Evolutionary conservation across 2,797 vertebrate species (phyloP).

Genomic region (Spinibarbus caldwelli): DNA sequence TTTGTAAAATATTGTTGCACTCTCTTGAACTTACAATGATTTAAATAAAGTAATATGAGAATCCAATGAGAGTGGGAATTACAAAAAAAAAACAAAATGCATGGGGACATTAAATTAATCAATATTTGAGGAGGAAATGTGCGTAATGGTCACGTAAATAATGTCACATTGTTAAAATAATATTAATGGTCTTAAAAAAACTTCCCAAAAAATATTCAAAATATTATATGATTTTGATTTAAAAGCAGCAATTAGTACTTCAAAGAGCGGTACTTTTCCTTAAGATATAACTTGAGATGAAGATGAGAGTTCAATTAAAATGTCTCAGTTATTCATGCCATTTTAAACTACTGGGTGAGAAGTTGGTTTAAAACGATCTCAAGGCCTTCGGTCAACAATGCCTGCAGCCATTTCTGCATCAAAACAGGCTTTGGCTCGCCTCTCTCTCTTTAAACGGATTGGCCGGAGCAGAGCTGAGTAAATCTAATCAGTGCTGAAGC

Average conservation of each 20-base stretch:
- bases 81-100: not conserved
- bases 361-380: conserved; percentile 47
- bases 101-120: not conserved
- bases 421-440: conserved; percentile 33
- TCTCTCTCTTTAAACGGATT: conserved; percentile 70
- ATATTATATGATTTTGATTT: not conserved
- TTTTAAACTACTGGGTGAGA: not conserved
- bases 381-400: conserved; percentile 49
- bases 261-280: not conserved
- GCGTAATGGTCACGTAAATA: not conserved
- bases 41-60: not conserved
- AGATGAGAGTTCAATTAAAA: conserved; percentile 1
- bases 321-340: not conserved
- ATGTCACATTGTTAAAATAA: not conserved
- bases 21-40: not conserved
- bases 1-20: not conserved
- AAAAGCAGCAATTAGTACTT: not conserved
- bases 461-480: conserved; percentile 65
- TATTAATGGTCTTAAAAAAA: not conserved
- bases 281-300: not conserved
- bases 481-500: conserved; percentile 78
- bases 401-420: conserved; percentile 58
- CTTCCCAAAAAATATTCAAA: too few species aligned
- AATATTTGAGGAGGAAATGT: not conserved
- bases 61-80: not conserved